Evolutionary conservation across 2,888 invertebrate species (phyloP), one percentile per base, ranked within the genome.

Genomic region (Mesoligia furuncula): DNA sequence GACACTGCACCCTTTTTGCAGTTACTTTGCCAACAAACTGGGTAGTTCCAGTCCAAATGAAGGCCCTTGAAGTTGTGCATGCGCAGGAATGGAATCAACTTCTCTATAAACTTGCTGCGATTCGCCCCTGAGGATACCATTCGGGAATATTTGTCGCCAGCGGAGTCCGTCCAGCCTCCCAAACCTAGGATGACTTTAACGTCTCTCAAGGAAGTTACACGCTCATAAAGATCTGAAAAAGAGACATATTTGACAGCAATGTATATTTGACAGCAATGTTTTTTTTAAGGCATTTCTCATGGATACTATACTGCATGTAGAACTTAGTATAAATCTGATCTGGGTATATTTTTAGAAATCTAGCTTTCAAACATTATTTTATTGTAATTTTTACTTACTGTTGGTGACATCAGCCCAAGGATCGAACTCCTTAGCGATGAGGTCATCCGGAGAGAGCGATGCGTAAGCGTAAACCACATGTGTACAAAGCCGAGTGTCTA

Each of bases 111-210:
- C 70, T 97, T 97, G 51, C 97, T 95, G 24, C 98, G 97, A 9
- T 97, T 97, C 0, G 97, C 95, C 9, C 97, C 97, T 79, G 98
- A 97, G 64, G 97, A 97, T 0, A 98, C 98, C 45, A 99, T 93
- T 24, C 98, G 97, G 0, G 98, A 98, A 91, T 99, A 99, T 92
- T 99, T 99, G 90, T 98, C 98, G 0, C 98, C 98, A 0, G 98
- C 97, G 0, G 99, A 99, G 93, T 99, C 99, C 0, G 99, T 99
- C 99, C 99, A 99, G 1, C 99, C 99, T n/a, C 99, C 99, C 74
- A 99, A 93, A 1, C 98, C 99, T 51, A 99, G 94, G 11, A 99
- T 93, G 0, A 98, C 98, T 85, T 97, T 97, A 0, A 97, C 96
- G 68, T 97, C 98, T 77, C 97, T 97, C 27, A 98, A 94, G 0